Base-by-base conservation (phyloP, 2,113 vertebrate species). In the Mustela lutreola region DNA sequence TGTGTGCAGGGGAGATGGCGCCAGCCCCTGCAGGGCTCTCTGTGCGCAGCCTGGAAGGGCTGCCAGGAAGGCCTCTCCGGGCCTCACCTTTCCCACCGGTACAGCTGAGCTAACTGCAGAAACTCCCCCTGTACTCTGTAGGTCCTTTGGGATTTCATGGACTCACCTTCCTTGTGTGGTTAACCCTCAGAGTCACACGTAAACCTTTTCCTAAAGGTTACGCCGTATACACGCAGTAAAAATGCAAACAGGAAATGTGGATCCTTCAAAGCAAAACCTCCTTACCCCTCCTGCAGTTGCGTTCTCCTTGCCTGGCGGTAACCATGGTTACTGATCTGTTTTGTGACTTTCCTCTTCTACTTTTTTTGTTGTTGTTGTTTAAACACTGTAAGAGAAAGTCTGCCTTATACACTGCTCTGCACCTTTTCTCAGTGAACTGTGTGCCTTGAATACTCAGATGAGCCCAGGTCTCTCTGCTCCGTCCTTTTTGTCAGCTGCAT, bases 1-100 rank as follows among this genome's bases (percentile, higher is more conserved):
- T 98, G 98, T 98, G 98, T 98, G 22, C 33, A 15, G 50, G 16
- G 12, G 76, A 53, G 0, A 63, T 16, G 6, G 14, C n/a, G 36
- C 24, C 31, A 18, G 60, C 22, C 16, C n/a, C 22, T 22, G 12
- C 10, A 48, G 42, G 84, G 60, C 39, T n/a, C 22, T 73, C 78
- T 3, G 1, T 6, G 36, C 26, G 71, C 50, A 83, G 11, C 82
- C 39, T 89, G 24, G 50, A 4, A 1, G 60, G 76, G 58, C 2
- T 11, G 28, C 63, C 63, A 12, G 31, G 6, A 18, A 50, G 63
- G 19, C 56, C 36, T 31, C n/a, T 48, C 63, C 11, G 2, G 42
- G 58, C 73, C 56, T 71, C 36, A 8, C 91, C 15, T 76, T 81
- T 78, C 79, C 45, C 50, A 31, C 67, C 33, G 26, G 36, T 45